phyloP scores from a whole-genome alignment of 2,113 vertebrate species.

The Cyphomyrus plagiostoma region DNA sequence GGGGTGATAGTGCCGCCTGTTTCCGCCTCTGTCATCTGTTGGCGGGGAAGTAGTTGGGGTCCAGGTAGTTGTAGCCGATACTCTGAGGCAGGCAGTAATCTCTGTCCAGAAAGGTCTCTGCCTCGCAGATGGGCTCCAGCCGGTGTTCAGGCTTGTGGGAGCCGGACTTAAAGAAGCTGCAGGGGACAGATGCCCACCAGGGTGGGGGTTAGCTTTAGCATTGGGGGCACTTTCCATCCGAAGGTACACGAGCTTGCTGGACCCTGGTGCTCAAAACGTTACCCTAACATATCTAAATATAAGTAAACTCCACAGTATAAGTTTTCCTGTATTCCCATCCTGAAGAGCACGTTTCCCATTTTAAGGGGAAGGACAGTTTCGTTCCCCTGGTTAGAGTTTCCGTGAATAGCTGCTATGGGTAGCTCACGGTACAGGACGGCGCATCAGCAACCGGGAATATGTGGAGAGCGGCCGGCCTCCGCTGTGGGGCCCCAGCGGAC shows the following conservation, averaged over 20 bases:
- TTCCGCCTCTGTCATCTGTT: conserved; percentile 93
- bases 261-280: background rate
- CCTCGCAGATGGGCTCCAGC: conserved; percentile 85
- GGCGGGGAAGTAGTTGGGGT: conserved; percentile 99
- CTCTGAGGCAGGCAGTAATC: conserved; percentile 96
- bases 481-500: background rate
- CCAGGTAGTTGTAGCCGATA: conserved; percentile 96
- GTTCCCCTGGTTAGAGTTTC: background rate
- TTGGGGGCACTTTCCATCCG: background rate
- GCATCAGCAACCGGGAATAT: background rate
- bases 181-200: conserved; percentile 31
- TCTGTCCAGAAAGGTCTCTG: conserved; percentile 90
- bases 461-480: background rate
- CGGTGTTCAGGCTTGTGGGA: conserved; percentile 89
- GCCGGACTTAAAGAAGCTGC: conserved; percentile 87
- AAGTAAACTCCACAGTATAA: background rate
- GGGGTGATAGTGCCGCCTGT: conserved; percentile 44
- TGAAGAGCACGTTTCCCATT: background rate
- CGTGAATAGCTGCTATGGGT: background rate
- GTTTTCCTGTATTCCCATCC: background rate
- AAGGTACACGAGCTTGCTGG: background rate
- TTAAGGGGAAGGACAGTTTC: background rate
- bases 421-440: background rate
- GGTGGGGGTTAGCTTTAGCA: background rate
- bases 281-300: background rate